phyloP scores from a whole-genome alignment of 2,888 invertebrate species.

The Coecobrya sp. region DNA sequence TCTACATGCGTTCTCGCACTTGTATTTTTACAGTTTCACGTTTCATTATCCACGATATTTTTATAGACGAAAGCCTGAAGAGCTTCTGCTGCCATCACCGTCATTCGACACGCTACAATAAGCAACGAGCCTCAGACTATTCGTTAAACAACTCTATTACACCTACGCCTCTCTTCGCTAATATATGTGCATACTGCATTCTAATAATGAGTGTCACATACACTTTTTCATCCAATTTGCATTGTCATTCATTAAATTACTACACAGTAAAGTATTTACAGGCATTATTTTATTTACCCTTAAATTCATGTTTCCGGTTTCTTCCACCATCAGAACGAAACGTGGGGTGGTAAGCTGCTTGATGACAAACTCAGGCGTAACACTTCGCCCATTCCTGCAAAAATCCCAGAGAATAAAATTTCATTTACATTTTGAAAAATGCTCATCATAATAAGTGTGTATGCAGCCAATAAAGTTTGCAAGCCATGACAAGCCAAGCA shows the following conservation, averaged over 20 bases:
- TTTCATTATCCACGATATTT: not conserved
- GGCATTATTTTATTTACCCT: constrained; percentile 87
- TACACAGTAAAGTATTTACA: not conserved
- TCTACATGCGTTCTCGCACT: not conserved
- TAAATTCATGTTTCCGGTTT: constrained; percentile 89
- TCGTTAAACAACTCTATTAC: constrained; percentile 25
- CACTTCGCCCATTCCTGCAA: constrained; percentile 79
- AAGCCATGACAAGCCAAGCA: not conserved
- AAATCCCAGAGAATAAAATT: constrained; percentile 3
- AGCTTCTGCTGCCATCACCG: constrained; percentile 17
- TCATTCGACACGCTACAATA: constrained; percentile 36
- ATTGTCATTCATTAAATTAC: constrained; percentile 1
- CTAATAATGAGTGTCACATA: not conserved
- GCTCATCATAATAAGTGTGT: not conserved
- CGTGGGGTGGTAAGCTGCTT: constrained; percentile 89
- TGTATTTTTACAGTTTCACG: constrained; percentile 6
- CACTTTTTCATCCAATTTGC: not conserved
- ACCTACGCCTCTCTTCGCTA: no score
- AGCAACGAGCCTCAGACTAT: not conserved
- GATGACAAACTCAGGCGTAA: constrained; percentile 88
- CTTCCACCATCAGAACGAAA: constrained; percentile 90
- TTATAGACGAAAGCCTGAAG: constrained; percentile 5
- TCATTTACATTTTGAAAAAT: constrained; percentile 32
- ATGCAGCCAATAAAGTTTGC: constrained; percentile 3
- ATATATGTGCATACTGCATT: no score